These are phyloP conservation scores for Eurystomus gularis DNA, from an alignment of 2,113 vertebrate genomes.

Conservation along the genomic window DNA sequence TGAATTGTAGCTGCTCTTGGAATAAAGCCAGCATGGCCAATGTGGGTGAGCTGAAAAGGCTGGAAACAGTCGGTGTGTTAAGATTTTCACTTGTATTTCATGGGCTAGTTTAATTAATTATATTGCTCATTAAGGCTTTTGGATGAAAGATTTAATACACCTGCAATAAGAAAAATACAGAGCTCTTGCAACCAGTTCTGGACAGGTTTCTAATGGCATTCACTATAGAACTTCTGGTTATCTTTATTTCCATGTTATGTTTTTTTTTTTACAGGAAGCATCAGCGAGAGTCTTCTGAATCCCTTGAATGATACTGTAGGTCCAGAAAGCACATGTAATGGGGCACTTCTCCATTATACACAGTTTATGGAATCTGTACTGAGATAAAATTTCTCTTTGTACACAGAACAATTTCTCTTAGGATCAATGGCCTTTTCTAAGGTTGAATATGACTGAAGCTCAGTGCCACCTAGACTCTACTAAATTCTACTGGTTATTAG, in stretches of 20 bases:
- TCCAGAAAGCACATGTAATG: neutral
- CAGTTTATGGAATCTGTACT: neutral
- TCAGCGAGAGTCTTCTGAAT: neutral
- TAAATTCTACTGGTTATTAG: neutral
- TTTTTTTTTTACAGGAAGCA: neutral
- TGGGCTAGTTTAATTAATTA: neutral
- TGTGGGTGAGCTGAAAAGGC: neutral
- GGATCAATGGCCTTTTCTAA: neutral
- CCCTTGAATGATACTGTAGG: neutral
- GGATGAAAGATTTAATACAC: neutral
- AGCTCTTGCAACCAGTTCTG: neutral
- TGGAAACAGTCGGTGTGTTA: neutral
- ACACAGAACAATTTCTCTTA: neutral
- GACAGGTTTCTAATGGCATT: neutral
- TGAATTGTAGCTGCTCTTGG: conserved; percentile 55
- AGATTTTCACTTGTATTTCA: neutral
- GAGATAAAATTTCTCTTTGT: neutral
- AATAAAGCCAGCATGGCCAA: conserved; percentile 37
- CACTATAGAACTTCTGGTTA: neutral
- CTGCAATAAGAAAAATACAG: neutral
- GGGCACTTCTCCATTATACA: neutral
- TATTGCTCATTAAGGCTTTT: neutral
- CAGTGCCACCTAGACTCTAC: neutral
- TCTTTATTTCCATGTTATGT: neutral
- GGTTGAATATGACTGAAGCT: neutral